Conservation (phyloP, 1,140 invertebrate genomes). For the Lordiphosa mommai region DNA sequence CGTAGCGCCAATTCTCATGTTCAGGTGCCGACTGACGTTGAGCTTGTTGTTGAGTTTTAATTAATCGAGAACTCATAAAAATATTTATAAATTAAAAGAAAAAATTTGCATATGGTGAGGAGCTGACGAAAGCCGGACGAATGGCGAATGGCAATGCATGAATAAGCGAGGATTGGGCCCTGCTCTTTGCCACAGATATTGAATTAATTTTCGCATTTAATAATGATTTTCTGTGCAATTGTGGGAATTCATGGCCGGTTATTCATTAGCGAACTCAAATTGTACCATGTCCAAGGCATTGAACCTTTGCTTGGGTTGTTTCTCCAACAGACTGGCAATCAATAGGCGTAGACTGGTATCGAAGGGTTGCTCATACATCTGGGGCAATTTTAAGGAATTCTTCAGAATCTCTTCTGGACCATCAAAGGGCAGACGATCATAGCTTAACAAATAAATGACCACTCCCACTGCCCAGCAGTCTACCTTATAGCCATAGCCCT, state of each 20-base stretch:
- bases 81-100: conserved; percentile 13
- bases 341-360: neutral
- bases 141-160: neutral
- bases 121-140: conserved; percentile 1
- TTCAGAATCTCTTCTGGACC: no score
- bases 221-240: no score
- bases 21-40: conserved; percentile 14
- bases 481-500: neutral
- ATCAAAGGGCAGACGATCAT: neutral
- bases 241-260: neutral
- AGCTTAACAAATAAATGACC: neutral
- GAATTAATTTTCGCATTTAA: no score
- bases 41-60: conserved; percentile 27
- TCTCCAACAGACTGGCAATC: neutral
- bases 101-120: neutral
- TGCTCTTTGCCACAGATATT: no score
- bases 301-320: neutral
- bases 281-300: neutral
- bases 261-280: neutral
- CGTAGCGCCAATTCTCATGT: conserved; percentile 6
- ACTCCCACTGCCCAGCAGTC: neutral
- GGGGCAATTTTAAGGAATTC: no score
- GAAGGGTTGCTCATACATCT: no score
- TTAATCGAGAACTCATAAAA: conserved; percentile 34
- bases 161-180: neutral